A percentile compares a stretch with the other conserved stretches of the same genome.
Conservation (phyloP, 2,113 vertebrate genomes). For the Progne subis region DNA sequence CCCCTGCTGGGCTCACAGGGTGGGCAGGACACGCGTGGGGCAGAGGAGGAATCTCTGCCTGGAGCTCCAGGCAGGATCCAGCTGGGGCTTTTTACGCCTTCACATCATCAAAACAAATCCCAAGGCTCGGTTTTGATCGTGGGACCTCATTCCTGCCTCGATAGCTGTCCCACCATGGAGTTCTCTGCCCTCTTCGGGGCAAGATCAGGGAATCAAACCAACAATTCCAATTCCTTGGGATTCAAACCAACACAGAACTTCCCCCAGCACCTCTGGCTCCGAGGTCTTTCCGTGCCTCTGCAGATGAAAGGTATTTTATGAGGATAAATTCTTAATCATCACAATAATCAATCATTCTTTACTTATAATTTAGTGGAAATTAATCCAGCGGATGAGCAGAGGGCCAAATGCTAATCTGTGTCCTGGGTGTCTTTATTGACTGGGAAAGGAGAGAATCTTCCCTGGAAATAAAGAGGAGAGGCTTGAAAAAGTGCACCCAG, state of each 20-base stretch:
- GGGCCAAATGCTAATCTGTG: conserved; percentile 57
- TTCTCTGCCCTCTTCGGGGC: background rate
- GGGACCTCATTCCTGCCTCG: background rate
- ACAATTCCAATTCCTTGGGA: background rate
- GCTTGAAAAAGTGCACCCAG: background rate
- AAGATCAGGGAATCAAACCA: background rate
- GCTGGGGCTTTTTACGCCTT: background rate
- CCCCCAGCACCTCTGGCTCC: background rate
- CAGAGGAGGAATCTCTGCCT: background rate
- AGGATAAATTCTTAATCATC: conserved; percentile 68
- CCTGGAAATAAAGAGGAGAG: background rate
- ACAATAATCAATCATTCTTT: conserved; percentile 67
- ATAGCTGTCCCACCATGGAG: accelerated
- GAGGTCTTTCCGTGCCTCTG: background rate
- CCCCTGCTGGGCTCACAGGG: too few relatives aligned
- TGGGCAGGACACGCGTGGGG: background rate
- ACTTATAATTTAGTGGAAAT: conserved; percentile 56
- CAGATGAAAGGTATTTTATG: conserved; percentile 56
- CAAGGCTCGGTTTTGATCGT: background rate
- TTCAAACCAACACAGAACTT: background rate
- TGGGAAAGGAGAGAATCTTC: conserved; percentile 18
- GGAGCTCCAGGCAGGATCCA: background rate
- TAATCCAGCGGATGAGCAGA: conserved; percentile 40
- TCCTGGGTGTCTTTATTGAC: conserved; percentile 56
- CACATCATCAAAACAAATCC: background rate